A percentile compares a stretch with the other conserved stretches of the same genome.
phyloP scores from a whole-genome alignment of 2,888 invertebrate species.

The Eustalomyia histrio region DNA sequence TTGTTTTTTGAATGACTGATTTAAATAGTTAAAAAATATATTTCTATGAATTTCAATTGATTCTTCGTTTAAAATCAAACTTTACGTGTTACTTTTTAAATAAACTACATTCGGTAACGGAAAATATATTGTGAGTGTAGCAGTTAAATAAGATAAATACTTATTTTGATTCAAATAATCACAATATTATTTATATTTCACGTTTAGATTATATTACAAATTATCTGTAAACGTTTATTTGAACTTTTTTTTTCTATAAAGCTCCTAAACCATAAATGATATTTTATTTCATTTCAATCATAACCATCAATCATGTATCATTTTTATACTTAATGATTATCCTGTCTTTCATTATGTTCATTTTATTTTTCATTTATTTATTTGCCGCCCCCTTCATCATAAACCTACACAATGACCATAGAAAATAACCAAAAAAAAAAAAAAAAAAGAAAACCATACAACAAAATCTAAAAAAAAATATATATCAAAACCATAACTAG shows the following conservation, averaged over 20 bases:
- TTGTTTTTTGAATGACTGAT: too few relatives aligned
- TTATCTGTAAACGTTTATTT: constrained; percentile 30
- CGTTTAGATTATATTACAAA: constrained; percentile 34
- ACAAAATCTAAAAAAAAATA: neutral
- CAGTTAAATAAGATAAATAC: too few relatives aligned
- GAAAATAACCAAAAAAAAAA: neutral
- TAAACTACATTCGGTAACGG: too few relatives aligned
- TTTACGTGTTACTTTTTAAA: too few relatives aligned
- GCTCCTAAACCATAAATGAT: constrained; percentile 18
- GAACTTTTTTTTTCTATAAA: neutral
- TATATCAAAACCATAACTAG: neutral
- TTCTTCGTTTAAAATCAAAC: too few relatives aligned
- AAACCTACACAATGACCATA: constrained; percentile 14
- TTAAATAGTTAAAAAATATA: too few relatives aligned
- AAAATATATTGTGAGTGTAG: too few relatives aligned
- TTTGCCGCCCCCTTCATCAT: neutral
- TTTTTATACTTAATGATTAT: constrained; percentile 39
- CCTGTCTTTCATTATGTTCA: constrained; percentile 24
- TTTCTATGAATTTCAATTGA: too few relatives aligned
- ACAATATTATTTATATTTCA: neutral
- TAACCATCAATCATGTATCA: constrained; percentile 45
- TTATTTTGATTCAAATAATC: neutral
- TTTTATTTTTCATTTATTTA: constrained; percentile 26
- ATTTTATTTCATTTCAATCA: constrained; percentile 39
- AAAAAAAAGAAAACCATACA: neutral